These are phyloP conservation scores for Ptilonorhynchus violaceus DNA, from an alignment of 2,113 vertebrate genomes.

Conservation along the genomic window DNA sequence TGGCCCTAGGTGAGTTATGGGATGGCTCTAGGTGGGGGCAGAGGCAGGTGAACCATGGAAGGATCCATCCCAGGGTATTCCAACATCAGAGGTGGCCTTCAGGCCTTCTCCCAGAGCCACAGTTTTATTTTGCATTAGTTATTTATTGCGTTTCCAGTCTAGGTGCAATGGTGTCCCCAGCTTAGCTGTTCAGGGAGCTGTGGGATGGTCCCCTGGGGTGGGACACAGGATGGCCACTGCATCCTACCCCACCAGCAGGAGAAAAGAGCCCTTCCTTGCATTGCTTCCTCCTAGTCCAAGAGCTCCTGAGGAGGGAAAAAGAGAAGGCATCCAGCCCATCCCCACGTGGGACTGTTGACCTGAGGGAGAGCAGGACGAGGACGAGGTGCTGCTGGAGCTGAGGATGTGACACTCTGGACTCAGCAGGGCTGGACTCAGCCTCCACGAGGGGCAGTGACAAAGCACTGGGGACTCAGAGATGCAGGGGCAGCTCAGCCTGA, in stretches of 20 bases:
- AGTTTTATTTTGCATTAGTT: not conserved
- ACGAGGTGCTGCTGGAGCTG: slow-evolving; percentile 21
- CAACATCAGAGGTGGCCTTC: not conserved
- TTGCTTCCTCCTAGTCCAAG: slow-evolving; percentile 30
- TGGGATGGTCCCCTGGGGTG: too few relatives aligned
- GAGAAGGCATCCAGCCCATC: not conserved
- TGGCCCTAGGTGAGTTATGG: slow-evolving; percentile 63
- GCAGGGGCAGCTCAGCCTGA: not conserved
- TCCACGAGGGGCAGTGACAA: not conserved
- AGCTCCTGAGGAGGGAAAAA: slow-evolving; percentile 34
- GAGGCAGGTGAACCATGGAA: not conserved
- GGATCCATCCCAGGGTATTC: not conserved
- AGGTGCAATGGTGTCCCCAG: not conserved
- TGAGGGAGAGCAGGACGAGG: rapidly evolving
- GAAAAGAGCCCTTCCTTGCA: not conserved
- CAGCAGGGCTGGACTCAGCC: not conserved
- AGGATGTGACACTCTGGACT: not conserved
- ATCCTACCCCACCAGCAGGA: not conserved
- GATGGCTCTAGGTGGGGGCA: not conserved
- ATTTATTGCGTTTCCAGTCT: too few relatives aligned
- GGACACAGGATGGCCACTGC: rapidly evolving
- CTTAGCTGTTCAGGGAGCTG: not conserved
- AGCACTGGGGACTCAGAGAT: not conserved
- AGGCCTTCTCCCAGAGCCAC: not conserved
- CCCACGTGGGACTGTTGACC: rapidly evolving